phyloP scores from a whole-genome alignment of 2,113 vertebrate genomes.

The Halcyon senegalensis region DNA sequence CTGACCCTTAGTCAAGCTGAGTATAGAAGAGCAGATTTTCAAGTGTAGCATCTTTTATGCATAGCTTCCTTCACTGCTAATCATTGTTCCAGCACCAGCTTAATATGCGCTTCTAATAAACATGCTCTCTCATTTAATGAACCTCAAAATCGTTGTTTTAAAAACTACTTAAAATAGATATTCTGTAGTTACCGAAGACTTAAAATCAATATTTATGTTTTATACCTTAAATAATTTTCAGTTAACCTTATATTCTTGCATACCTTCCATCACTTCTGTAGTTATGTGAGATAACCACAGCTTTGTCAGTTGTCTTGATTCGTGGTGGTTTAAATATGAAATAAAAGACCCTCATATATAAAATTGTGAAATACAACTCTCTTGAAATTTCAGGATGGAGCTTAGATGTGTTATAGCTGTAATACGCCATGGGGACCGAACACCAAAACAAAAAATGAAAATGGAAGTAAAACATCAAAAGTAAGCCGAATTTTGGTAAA shows the following conservation, averaged over 20 bases:
- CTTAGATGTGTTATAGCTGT: slow-evolving; percentile 87
- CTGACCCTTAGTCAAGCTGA: slow-evolving; percentile 53
- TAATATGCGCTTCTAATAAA: slow-evolving; percentile 58
- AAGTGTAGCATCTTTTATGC: neutral
- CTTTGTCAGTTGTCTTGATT: neutral
- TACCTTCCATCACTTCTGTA: slow-evolving; percentile 31
- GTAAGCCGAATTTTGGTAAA: slow-evolving; percentile 51
- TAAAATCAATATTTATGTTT: slow-evolving; percentile 43
- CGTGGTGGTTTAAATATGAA: neutral
- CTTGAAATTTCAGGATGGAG: slow-evolving; percentile 84
- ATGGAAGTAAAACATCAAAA: slow-evolving; percentile 87
- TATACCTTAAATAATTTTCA: slow-evolving; percentile 20
- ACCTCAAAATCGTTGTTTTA: slow-evolving; percentile 6
- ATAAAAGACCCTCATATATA: neutral
- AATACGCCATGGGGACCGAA: slow-evolving; percentile 83
- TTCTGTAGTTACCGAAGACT: slow-evolving; percentile 12
- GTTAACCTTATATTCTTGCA: slow-evolving; percentile 45
- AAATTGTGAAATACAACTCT: neutral
- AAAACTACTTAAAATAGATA: slow-evolving; percentile 42
- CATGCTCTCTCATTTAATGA: slow-evolving; percentile 55
- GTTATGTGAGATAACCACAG: neutral
- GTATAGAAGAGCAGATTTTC: slow-evolving; percentile 55
- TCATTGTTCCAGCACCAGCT: slow-evolving; percentile 21
- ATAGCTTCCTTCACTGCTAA: slow-evolving; percentile 50
- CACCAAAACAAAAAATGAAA: slow-evolving; percentile 88